Conservation (phyloP, 2,888 invertebrate genomes). For the Aelia acuminata region DNA sequence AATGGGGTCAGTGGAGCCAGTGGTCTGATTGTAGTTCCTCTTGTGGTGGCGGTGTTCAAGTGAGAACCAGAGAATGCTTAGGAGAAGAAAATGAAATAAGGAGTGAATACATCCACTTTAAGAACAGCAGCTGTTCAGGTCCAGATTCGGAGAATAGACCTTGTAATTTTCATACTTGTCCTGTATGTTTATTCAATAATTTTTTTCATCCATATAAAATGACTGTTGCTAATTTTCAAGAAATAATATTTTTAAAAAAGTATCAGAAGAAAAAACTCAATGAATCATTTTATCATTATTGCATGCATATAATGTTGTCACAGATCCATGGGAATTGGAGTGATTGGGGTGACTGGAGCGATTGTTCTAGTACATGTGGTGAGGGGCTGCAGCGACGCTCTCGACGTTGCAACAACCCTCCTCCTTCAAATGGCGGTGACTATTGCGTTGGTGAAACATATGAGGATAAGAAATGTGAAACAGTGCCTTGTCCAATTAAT, state of each 20-base stretch:
- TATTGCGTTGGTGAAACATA: constrained; percentile 69
- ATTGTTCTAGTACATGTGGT: constrained; percentile 71
- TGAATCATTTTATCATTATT: not conserved
- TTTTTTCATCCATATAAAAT: not conserved
- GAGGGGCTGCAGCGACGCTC: constrained; percentile 69
- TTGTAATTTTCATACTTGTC: constrained; percentile 54
- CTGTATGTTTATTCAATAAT: constrained; percentile 41
- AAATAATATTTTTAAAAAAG: no score
- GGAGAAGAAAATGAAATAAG: constrained; percentile 50
- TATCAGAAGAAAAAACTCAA: not conserved
- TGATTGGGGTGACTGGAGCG: constrained; percentile 70
- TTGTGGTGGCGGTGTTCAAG: constrained; percentile 71
- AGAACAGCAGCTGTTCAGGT: constrained; percentile 62
- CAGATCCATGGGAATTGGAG: constrained; percentile 69
- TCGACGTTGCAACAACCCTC: constrained; percentile 70
- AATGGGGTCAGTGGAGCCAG: constrained; percentile 71
- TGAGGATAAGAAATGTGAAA: constrained; percentile 70
- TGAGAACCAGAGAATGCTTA: constrained; percentile 69
- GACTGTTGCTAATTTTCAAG: not conserved
- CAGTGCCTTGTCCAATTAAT: constrained; percentile 70
- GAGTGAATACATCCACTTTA: constrained; percentile 55
- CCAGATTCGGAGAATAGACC: constrained; percentile 23
- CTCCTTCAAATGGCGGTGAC: constrained; percentile 69
- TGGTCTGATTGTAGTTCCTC: constrained; percentile 72
- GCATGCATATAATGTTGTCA: not conserved